phyloP scores from a whole-genome alignment of 2,113 vertebrate species.

The Myrmecobius fasciatus region DNA sequence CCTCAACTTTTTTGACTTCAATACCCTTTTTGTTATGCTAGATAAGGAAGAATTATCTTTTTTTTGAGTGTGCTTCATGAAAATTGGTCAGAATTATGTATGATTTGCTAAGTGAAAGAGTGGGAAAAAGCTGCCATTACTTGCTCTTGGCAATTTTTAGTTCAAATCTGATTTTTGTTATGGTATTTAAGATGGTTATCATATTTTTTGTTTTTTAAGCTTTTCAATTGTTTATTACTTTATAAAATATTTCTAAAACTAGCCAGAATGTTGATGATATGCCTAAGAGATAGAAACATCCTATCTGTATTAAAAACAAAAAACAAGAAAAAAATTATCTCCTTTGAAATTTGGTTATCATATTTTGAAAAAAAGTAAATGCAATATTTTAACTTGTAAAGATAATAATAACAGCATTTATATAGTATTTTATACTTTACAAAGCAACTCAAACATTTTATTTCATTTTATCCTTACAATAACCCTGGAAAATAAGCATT shows the following conservation, averaged over 20 bases:
- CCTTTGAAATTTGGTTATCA: background rate
- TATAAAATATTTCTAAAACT: background rate
- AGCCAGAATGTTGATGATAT: background rate
- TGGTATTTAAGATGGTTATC: background rate
- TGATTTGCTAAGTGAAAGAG: background rate
- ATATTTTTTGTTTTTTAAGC: too few species aligned
- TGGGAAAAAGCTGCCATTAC: background rate
- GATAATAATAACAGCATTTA: background rate
- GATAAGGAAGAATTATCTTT: slow-evolving; percentile 14
- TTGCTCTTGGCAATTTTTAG: slow-evolving; percentile 38
- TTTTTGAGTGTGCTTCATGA: background rate
- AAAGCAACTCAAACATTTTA: background rate
- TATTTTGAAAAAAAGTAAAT: background rate
- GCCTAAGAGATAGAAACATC: slow-evolving; percentile 35
- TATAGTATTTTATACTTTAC: background rate
- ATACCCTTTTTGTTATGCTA: background rate
- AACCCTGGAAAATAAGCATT: background rate
- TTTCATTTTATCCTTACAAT: background rate
- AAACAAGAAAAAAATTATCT: background rate
- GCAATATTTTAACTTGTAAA: background rate
- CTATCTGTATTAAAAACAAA: background rate
- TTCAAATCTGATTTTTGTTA: background rate
- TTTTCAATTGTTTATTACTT: background rate
- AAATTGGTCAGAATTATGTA: background rate
- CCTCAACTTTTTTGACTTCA: background rate